Percentiles rank a stretch among this genome's conserved stretches.
Conservation (phyloP, 2,888 invertebrate genomes). For the Orthosia incerta region DNA sequence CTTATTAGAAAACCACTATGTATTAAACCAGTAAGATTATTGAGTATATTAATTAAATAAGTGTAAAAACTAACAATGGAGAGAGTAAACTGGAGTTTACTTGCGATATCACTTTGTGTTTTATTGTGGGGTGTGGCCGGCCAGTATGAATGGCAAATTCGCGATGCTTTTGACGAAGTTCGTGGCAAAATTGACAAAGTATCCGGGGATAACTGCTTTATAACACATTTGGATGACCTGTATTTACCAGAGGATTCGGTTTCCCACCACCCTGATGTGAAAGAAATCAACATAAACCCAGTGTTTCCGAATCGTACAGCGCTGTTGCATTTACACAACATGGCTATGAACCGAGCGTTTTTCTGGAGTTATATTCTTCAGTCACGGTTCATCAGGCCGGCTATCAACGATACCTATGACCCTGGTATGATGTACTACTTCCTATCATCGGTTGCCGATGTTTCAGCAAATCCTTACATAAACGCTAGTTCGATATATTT, state of each 20-base stretch:
- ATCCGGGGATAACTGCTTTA: slow-evolving; percentile 96
- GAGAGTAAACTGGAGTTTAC: slow-evolving; percentile 77
- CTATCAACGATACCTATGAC: slow-evolving; percentile 97
- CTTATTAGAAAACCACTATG: slow-evolving; percentile 32
- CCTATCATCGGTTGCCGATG: slow-evolving; percentile 98
- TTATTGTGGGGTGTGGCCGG: slow-evolving; percentile 93
- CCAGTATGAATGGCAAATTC: slow-evolving; percentile 97
- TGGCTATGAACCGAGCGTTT: slow-evolving; percentile 98
- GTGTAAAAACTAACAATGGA: slow-evolving; percentile 78
- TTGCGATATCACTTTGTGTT: slow-evolving; percentile 82
- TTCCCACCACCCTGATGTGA: slow-evolving; percentile 97
- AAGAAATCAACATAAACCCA: slow-evolving; percentile 98
- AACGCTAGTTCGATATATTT: slow-evolving; percentile 98
- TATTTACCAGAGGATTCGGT: slow-evolving; percentile 96
- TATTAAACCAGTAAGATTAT: slow-evolving; percentile 45
- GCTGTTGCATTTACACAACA: slow-evolving; percentile 97
- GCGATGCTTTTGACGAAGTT: slow-evolving; percentile 97
- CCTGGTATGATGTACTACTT: slow-evolving; percentile 99
- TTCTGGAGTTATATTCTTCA: slow-evolving; percentile 98
- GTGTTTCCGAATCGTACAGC: slow-evolving; percentile 98
- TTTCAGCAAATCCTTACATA: slow-evolving; percentile 97
- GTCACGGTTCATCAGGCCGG: slow-evolving; percentile 96
- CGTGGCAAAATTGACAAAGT: slow-evolving; percentile 96
- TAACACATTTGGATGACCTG: slow-evolving; percentile 96
- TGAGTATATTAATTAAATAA: slow-evolving; percentile 50